Conservation (phyloP, 2,888 invertebrate species). For the Lymantria dispar region DNA sequence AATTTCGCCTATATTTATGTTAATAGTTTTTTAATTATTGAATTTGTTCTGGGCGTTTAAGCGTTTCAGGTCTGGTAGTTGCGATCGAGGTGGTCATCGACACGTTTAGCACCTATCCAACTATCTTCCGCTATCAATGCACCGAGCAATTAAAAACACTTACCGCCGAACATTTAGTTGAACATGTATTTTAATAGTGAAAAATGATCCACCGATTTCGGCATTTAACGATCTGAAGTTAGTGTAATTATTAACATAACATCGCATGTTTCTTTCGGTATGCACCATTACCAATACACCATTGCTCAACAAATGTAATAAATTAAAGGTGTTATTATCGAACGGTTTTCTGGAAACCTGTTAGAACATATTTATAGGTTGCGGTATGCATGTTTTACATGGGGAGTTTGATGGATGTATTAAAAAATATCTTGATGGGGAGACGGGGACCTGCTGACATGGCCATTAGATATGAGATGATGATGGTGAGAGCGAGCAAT, state of each 20-base stretch:
- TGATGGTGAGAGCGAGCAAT: conserved; percentile 43
- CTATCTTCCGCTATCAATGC: conserved; percentile 54
- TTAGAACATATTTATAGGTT: conserved; percentile 24
- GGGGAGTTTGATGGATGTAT: conserved; percentile 19
- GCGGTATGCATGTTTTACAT: conserved; percentile 10
- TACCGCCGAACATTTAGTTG: conserved; percentile 47
- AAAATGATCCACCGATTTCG: conserved; percentile 55
- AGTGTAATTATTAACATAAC: conserved; percentile 62
- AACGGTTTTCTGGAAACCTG: conserved; percentile 46
- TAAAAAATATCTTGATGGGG: conserved; percentile 30
- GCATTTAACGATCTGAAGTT: conserved; percentile 55
- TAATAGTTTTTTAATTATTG: conserved; percentile 19
- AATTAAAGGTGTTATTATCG: conserved; percentile 45
- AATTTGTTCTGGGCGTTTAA: conserved; percentile 20
- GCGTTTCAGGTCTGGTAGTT: conserved; percentile 20
- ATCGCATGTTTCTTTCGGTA: conserved; percentile 56
- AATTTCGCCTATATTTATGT: not conserved
- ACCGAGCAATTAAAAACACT: conserved; percentile 53
- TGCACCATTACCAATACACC: conserved; percentile 40
- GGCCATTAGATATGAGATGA: conserved; percentile 51
- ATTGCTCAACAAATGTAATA: conserved; percentile 38
- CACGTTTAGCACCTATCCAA: conserved; percentile 38
- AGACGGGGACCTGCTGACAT: conserved; percentile 41
- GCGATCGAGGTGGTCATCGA: conserved; percentile 34
- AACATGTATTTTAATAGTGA: conserved; percentile 63